Conservation (phyloP, 2,797 vertebrate genomes). For the Merluccius polli region DNA sequence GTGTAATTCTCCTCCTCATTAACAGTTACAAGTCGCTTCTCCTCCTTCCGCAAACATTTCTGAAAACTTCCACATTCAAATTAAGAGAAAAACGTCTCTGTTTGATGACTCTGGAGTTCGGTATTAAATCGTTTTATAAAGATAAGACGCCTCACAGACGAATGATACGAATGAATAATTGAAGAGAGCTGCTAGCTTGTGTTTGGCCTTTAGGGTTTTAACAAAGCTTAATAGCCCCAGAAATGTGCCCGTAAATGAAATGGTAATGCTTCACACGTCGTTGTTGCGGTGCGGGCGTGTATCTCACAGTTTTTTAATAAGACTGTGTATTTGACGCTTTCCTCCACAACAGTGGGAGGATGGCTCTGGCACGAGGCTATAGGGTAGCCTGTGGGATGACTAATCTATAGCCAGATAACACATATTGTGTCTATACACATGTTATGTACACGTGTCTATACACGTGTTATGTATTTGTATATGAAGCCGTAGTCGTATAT, state of each 20-base stretch:
- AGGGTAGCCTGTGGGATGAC: neutral
- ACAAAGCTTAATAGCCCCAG: neutral
- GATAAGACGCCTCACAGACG: neutral
- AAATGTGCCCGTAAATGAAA: neutral
- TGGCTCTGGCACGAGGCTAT: neutral
- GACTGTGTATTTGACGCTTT: neutral
- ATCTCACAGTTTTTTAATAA: neutral
- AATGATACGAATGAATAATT: neutral
- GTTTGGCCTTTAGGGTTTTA: neutral
- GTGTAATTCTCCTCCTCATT: slow-evolving; percentile 28
- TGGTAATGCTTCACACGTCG: neutral
- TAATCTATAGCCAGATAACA: no score
- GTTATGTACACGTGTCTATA: neutral
- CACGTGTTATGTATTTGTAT: neutral
- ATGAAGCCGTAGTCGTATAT: neutral
- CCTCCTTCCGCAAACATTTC: slow-evolving; percentile 21
- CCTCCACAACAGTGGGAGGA: neutral
- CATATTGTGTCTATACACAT: neutral
- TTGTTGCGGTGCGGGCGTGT: neutral
- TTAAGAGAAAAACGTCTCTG: neutral
- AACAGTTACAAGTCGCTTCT: slow-evolving; percentile 25
- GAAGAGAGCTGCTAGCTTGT: neutral
- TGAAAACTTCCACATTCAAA: neutral
- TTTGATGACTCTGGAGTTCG: neutral
- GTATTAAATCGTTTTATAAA: neutral